phyloP scores from a whole-genome alignment of 2,113 vertebrate genomes.

The Miniopterus natalensis region DNA sequence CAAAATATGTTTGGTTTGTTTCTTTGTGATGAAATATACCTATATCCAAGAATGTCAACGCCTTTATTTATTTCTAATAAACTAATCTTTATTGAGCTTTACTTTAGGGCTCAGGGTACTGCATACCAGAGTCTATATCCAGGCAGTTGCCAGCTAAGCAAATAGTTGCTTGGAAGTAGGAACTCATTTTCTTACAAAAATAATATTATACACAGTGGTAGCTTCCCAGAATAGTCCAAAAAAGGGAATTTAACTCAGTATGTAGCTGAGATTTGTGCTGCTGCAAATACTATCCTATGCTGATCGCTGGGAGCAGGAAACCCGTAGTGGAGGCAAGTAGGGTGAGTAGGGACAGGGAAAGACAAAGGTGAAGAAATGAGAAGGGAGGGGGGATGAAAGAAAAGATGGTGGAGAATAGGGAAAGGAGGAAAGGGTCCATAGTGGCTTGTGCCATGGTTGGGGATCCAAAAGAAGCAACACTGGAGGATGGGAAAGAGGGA shows the following conservation, averaged over 20 bases:
- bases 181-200: slow-evolving; percentile 38
- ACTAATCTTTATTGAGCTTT: slow-evolving; percentile 43
- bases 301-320: neutral
- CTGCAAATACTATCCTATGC: neutral
- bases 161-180: slow-evolving; percentile 20
- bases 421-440: neutral
- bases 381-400: neutral
- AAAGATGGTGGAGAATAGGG: neutral
- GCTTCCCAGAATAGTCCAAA: neutral
- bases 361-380: neutral
- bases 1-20: slow-evolving; percentile 18
- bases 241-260: neutral
- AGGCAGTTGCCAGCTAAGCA: neutral
- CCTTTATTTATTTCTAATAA: slow-evolving; percentile 51
- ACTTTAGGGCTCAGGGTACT: neutral
- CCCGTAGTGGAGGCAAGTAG: neutral
- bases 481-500: neutral
- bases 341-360: neutral
- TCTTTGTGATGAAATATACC: slow-evolving; percentile 49
- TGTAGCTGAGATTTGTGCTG: neutral
- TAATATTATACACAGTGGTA: neutral
- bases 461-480: neutral
- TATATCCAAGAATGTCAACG: neutral
- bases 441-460: neutral
- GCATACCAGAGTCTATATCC: neutral